Evolutionary conservation across 2,888 invertebrate species (phyloP).

Genomic region (Erpobdella octoculata): DNA sequence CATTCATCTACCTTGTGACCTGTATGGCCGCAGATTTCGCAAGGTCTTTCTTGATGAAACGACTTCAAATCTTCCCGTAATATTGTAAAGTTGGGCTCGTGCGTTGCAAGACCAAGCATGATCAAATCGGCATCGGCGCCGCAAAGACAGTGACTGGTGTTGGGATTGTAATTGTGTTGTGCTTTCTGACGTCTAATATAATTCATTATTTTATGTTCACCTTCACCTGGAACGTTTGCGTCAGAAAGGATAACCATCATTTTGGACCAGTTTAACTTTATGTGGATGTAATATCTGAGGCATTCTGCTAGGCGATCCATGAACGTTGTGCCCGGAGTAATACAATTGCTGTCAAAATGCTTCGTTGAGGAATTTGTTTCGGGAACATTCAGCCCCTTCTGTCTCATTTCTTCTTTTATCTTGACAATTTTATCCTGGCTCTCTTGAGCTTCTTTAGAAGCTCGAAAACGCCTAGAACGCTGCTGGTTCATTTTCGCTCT

Average conservation of each 20-base stretch:
- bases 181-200: conserved; percentile 76
- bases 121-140: conserved; percentile 97
- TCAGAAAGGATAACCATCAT: conserved; percentile 89
- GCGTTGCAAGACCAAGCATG: conserved; percentile 87
- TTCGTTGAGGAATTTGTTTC: conserved; percentile 74
- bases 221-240: conserved; percentile 70
- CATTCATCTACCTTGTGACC: conserved; percentile 53
- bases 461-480: conserved; percentile 86
- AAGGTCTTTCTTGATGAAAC: conserved; percentile 88
- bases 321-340: conserved; percentile 97
- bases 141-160: conserved; percentile 92
- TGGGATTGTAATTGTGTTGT: conserved; percentile 63
- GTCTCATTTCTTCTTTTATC: conserved; percentile 47
- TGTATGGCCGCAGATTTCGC: conserved; percentile 78
- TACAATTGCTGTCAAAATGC: conserved; percentile 97
- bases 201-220: conserved; percentile 99
- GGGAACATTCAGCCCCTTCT: conserved; percentile 49
- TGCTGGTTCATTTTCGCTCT: conserved; percentile 99
- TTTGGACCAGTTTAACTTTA: conserved; percentile 83
- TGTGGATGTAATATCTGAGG: conserved; percentile 78
- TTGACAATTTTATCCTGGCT: conserved; percentile 67
- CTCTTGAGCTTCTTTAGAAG: conserved; percentile 75
- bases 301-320: conserved; percentile 75
- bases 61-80: conserved; percentile 97
- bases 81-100: conserved; percentile 97